phyloP scores from a whole-genome alignment of 1,140 invertebrate species.

The Cyclargus thomasi region DNA sequence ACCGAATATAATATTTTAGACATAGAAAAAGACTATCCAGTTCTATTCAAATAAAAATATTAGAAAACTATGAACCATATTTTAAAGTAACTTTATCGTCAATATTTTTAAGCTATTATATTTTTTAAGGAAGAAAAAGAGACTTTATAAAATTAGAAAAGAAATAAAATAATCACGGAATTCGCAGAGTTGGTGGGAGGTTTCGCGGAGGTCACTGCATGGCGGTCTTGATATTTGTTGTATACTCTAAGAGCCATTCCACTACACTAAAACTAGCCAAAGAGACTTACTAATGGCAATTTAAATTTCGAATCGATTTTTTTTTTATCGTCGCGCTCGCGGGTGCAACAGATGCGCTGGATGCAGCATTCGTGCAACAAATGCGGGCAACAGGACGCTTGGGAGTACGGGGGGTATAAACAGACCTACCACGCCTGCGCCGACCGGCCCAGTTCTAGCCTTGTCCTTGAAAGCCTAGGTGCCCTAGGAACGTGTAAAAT shows the following conservation, averaged over 20 bases:
- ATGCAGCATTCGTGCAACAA: neutral
- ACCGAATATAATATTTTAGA: neutral
- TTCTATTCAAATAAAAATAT: too few species aligned
- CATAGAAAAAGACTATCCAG: neutral
- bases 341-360: neutral
- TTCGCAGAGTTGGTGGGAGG: neutral
- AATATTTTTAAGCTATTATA: neutral
- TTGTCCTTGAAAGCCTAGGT: too few species aligned
- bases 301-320: neutral
- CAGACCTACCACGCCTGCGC: neutral
- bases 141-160: neutral
- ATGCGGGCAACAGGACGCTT: neutral
- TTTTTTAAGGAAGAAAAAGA: neutral
- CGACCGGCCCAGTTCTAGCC: neutral
- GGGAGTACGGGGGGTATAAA: neutral
- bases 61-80: too few species aligned
- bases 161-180: neutral
- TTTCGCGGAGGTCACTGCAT: neutral
- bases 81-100: neutral
- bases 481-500: too few species aligned
- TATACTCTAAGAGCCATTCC: neutral
- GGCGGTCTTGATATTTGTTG: neutral
- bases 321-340: neutral
- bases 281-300: neutral
- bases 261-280: neutral